A percentile compares a stretch with the other conserved stretches of the same genome.
These are phyloP conservation scores for Hormiphora californensis DNA, from an alignment of 37 sponge, comb jelly and placozoan species.

Conservation along the genomic window DNA sequence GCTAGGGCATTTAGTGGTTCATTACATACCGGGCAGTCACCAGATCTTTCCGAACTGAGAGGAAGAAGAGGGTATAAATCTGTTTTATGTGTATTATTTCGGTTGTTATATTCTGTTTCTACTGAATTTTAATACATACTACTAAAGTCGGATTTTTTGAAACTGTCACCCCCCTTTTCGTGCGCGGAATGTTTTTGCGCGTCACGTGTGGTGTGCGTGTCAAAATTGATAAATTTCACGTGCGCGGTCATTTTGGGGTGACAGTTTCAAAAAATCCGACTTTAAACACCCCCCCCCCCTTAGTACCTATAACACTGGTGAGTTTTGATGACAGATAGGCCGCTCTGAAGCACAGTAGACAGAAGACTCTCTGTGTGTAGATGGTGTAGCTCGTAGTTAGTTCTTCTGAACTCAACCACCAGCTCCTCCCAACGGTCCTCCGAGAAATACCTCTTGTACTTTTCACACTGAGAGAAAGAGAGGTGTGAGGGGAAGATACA, in stretches of 20 bases:
- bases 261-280: too few relatives aligned
- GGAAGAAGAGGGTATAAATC: too few relatives aligned
- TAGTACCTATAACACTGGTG: slow-evolving; percentile 49
- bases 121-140: too few relatives aligned
- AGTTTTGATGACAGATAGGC: slow-evolving; percentile 92
- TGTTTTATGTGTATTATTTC: too few relatives aligned
- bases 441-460: slow-evolving; percentile 60
- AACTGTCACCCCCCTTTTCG: too few relatives aligned
- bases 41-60: slow-evolving; percentile 27
- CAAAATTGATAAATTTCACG: too few relatives aligned
- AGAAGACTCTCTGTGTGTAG: slow-evolving; percentile 75
- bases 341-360: slow-evolving; percentile 80
- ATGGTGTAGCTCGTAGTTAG: slow-evolving; percentile 81
- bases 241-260: too few relatives aligned
- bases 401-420: slow-evolving; percentile 73
- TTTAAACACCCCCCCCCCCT: neutral
- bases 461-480: neutral
- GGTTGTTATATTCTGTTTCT: too few relatives aligned
- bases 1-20: slow-evolving; percentile 78
- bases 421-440: slow-evolving; percentile 76
- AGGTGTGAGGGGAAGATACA: neutral
- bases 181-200: too few relatives aligned
- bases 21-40: slow-evolving; percentile 91
- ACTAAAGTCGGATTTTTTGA: too few relatives aligned
- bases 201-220: too few relatives aligned